Base-by-base conservation (phyloP, 2,113 vertebrate genomes). In the Azemiops feae region DNA sequence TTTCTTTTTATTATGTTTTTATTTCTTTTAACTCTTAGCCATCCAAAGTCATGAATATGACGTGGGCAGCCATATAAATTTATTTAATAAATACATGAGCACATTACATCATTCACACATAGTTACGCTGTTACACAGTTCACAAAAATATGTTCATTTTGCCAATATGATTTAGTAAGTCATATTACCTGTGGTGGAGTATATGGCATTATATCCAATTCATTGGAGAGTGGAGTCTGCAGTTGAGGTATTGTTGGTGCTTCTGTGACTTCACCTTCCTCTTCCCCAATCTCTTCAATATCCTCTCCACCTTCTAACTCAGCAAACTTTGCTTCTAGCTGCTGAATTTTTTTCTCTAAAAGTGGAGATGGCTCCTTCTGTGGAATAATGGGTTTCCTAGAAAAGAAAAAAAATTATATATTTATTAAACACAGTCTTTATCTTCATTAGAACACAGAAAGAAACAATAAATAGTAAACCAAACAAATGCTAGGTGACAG, bases 311-410 rank as follows among this genome's bases (percentile, higher is more conserved):
- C 98, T 97, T 98, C 99, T 98, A 99, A 98, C 94, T 99, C 99
- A 0, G 99, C 99, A 98, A 99, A 99, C 97, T 99, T 99, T 34
- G 99, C 99, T 97, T 99, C 99, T 93, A 99, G 97, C 95, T 99
- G 98, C 91, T 99, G 98, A 91, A 99, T 99, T 97, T 99, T 99
- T 97, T 98, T 99, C 97, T 99, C 99, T 94, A 99, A 97, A 53
- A 99, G 98, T 25, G 99, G 99, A 92, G 99, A 99, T 0, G 99
- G 99, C 81, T 99, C 99, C 92, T 99, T 99, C 97, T 99, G 99
- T 96, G 99, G 99, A 96, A 99, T 98, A 64, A 99, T 99, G 25
- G 99, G 98, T 97, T 99, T 99, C 97, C 99, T 99, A 96, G 90
- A 95, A 94, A 91, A 91, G 30, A 25, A 43, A 39, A 34, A 8